phyloP scores from a whole-genome alignment of 2,888 invertebrate genomes.

The Phyllotreta striolata region DNA sequence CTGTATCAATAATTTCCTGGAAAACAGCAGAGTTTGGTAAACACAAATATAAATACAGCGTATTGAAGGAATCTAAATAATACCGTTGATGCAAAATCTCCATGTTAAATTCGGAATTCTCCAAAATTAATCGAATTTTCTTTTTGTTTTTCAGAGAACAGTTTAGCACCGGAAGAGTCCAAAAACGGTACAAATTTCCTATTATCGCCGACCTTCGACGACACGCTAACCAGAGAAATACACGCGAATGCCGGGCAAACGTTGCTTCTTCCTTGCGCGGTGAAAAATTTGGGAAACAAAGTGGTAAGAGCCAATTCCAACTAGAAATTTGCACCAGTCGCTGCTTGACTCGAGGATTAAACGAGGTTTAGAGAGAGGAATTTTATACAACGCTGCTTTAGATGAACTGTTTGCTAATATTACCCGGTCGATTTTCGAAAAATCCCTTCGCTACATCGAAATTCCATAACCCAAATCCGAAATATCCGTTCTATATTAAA shows the following conservation, averaged over 20 bases:
- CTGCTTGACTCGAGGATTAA: no score
- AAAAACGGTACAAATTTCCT: slow-evolving; percentile 22
- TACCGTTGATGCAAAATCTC: no score
- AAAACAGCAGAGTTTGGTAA: no score
- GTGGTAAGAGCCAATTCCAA: slow-evolving; percentile 54
- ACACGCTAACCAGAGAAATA: slow-evolving; percentile 51
- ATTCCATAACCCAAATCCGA: slow-evolving; percentile 26
- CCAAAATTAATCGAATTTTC: not conserved
- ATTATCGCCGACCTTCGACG: slow-evolving; percentile 50
- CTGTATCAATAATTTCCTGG: no score
- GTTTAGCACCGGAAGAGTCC: slow-evolving; percentile 10
- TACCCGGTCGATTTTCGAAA: slow-evolving; percentile 19
- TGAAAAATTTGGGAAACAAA: slow-evolving; percentile 58
- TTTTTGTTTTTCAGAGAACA: slow-evolving; percentile 32
- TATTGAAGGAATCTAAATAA: no score
- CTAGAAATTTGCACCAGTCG: not conserved
- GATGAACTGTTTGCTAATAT: not conserved
- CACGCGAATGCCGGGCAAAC: slow-evolving; percentile 58
- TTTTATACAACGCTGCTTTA: not conserved
- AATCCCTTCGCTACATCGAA: slow-evolving; percentile 25
- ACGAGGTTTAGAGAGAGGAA: no score
- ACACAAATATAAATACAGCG: no score
- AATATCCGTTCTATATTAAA: slow-evolving; percentile 21
- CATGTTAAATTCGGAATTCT: no score
- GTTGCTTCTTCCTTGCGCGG: slow-evolving; percentile 59